A percentile compares a stretch with the other conserved stretches of the same genome.
Conservation (phyloP, 2,113 vertebrate species). For the zebrafish (Danio rerio) region DNA sequence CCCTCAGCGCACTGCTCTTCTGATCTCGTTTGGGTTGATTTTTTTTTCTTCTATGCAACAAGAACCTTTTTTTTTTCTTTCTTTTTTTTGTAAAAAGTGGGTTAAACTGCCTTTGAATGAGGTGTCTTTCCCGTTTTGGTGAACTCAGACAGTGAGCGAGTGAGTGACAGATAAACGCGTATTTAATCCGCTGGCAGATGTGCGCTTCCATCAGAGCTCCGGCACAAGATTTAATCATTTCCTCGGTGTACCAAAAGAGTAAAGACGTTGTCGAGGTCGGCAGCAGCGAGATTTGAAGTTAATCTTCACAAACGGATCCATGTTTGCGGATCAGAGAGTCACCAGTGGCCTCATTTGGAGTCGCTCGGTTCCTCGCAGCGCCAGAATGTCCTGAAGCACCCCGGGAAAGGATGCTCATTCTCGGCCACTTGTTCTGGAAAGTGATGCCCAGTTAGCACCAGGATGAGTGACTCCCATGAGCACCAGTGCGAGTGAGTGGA, state of each 20-base stretch:
- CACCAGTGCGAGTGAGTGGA: conserved; percentile 58
- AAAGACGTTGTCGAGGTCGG: conserved; percentile 80
- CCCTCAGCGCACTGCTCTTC: background rate
- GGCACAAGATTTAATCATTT: conserved; percentile 75
- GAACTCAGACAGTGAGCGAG: conserved; percentile 56
- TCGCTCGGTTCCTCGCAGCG: background rate
- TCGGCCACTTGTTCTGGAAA: conserved; percentile 25
- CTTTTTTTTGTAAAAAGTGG: conserved; percentile 21
- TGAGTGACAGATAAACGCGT: conserved; percentile 68
- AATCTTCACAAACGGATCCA: conserved; percentile 78
- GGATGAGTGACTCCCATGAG: conserved; percentile 56
- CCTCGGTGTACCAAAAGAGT: conserved; percentile 70
- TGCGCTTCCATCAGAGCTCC: conserved; percentile 67
- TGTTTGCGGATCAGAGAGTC: conserved; percentile 75
- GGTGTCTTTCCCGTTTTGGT: conserved; percentile 52
- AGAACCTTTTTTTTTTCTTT: no score
- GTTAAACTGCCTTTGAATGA: conserved; percentile 40
- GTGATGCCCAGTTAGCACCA: conserved; percentile 41
- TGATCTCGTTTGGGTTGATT: background rate
- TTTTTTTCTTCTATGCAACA: background rate
- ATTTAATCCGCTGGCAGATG: conserved; percentile 74
- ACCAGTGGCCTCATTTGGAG: conserved; percentile 70
- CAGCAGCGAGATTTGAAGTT: conserved; percentile 79
- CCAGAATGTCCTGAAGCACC: conserved; percentile 18
- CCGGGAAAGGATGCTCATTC: conserved; percentile 12